phyloP scores from a whole-genome alignment of 2,888 invertebrate species.

The Plagodis pulveraria region DNA sequence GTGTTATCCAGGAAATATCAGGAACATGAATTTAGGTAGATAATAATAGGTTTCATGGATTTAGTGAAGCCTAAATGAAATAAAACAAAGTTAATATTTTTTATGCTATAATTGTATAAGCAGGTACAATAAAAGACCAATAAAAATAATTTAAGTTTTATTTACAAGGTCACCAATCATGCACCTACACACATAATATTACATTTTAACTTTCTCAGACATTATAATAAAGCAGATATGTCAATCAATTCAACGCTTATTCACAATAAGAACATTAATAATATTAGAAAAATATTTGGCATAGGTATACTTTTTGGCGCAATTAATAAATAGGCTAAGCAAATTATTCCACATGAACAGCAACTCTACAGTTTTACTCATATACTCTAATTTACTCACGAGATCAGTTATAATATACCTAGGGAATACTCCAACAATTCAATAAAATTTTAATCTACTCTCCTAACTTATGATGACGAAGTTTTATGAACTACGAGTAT shows the following conservation, averaged over 20 bases:
- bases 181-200: no score
- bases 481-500: no score
- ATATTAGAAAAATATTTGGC: slow-evolving; percentile 16
- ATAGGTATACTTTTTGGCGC: slow-evolving; percentile 19
- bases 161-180: slow-evolving; percentile 8
- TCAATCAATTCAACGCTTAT: background rate
- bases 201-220: no score
- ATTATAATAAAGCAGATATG: background rate
- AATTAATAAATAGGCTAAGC: slow-evolving; percentile 11
- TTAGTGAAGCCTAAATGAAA: background rate
- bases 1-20: no score
- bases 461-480: background rate
- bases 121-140: slow-evolving; percentile 11
- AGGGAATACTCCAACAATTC: slow-evolving; percentile 15
- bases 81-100: slow-evolving; percentile 5
- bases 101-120: background rate
- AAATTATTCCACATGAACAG: slow-evolving; percentile 6
- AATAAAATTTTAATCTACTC: slow-evolving; percentile 5
- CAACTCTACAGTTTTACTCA: slow-evolving; percentile 3
- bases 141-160: slow-evolving; percentile 11
- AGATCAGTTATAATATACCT: slow-evolving; percentile 12
- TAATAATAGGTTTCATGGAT: no score
- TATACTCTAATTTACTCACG: slow-evolving; percentile 5
- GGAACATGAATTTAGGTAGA: no score
- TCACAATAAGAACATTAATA: slow-evolving; percentile 4